Evolutionary conservation across 2,888 invertebrate genomes (phyloP), one percentile per base, ranked within the genome.

Genomic region (Protodeltote pygarga): DNA sequence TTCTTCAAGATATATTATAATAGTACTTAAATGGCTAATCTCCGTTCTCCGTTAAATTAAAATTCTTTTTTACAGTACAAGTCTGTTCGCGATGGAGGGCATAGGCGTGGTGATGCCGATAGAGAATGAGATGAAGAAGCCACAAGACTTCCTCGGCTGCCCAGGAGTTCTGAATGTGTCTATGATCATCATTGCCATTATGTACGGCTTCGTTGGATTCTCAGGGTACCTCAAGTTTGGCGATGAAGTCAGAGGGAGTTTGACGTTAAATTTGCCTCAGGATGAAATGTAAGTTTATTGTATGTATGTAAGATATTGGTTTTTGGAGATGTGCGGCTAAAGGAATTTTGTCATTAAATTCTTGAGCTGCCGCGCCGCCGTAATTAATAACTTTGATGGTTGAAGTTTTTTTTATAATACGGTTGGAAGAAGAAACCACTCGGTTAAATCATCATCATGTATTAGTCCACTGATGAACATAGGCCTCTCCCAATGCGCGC

Each of bases 31-130:
- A 27, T 5, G 1, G n/a, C 11, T 14, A 23, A 31, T 21, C 2
- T 28, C 0, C 8, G 0, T 33, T 1, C 9, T 21, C 13, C 19
- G 2, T 2, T 11, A 4, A 10, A 10, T 9, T 10, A 9, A 3
- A 1, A 8, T 19, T 17, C 10, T 8, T 10, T 39, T 53, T 75
- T 75, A 3, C 79, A 94, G 98, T 37, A 99, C 98, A 3, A 97
- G 98, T 9, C 95, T 99, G 37, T 99, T 98, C 83, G 98, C 99
- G 0, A 98, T 99, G 95, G 99, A 99, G 89, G 98, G 97, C 21
- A 98, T 99, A 59, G 97, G 97, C 33, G 96, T 96, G 40, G 96
- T 98, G 19, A 95, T 99, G 93, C 98, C 98, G 0, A 94, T 99
- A 11, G 98, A 98, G 87, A 98, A 98, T 81, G 96, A 96, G 37